Base-by-base conservation (phyloP, 2,888 invertebrate genomes). In the Entomobrya proxima region DNA sequence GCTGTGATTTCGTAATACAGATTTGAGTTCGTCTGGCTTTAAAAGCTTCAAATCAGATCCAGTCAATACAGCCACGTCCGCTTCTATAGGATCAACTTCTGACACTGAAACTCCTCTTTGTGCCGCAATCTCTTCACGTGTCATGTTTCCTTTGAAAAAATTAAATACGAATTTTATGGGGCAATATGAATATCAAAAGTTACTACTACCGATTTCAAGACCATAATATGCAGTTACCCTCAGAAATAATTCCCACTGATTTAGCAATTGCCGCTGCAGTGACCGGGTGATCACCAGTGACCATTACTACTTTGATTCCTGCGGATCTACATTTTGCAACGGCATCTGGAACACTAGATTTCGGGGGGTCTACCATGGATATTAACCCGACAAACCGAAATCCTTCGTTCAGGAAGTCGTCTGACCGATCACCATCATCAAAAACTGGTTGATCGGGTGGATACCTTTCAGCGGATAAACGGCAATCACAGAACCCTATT, bases 241-340 rank as follows among this genome's bases (percentile, higher is more conserved):
- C 97, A 44, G 97, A 97, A 92, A 98, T 97, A 92, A 98, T 98
- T 91, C 97, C 97, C 89, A 98, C 97, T 69, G 96, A 96, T 93
- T 97, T 97, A 91, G 97, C 97, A 93, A 89, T 85, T 13, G 87
- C 85, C n/a, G 85, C 74, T 1, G 87, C 87, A 1, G 87, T 87
- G 7, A 85, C 50, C 0, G 80, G 85, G 27, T 86, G 86, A 37
- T 82, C 86, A 9, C 96, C 96, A 0, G 96, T 96, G 9, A 96
- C 94, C 96, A 98, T 98, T 92, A 98, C 97, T 91, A 96, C 95
- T 86, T 88, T 88, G 18, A 87, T 88, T 1, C 96, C 96, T 0
- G 96, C 96, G n/a, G 93, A 93, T 30, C 95, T 94, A 88, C 96
- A 96, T 78, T 94, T 93, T 47, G 92, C 92, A 67, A 95, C 95